Conservation (phyloP, 2,113 vertebrate genomes). For the Gorsachius goisagi region DNA sequence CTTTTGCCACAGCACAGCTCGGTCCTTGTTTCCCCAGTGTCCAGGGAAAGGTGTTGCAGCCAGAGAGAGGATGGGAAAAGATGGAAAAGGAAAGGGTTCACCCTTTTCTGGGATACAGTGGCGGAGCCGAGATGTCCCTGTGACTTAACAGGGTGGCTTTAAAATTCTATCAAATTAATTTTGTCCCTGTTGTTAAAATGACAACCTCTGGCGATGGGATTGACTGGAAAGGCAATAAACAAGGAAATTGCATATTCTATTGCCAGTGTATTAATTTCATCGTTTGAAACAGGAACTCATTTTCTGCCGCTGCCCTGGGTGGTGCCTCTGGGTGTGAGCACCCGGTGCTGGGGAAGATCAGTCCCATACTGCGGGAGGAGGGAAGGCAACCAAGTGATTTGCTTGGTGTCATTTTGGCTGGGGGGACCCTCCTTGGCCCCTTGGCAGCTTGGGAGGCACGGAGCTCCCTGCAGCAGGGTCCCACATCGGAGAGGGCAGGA, state of each 20-base stretch:
- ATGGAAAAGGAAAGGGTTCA: not conserved
- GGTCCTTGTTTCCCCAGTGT: not conserved
- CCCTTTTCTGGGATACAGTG: not conserved
- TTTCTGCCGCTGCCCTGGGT: not conserved
- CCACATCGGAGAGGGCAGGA: rapidly evolving
- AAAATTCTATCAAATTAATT: conserved; percentile 11
- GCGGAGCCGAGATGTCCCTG: not conserved
- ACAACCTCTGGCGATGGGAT: conserved; percentile 12
- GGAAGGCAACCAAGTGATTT: not conserved
- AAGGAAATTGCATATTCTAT: conserved; percentile 8
- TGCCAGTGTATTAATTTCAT: conserved; percentile 18
- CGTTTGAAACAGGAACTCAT: not conserved
- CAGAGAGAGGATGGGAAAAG: too few species aligned
- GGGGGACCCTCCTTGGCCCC: not conserved
- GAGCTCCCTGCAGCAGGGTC: rapidly evolving
- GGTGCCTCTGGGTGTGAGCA: not conserved
- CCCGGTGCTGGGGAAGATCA: not conserved
- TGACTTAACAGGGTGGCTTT: not conserved
- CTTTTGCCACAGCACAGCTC: not conserved
- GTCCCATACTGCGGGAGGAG: not conserved
- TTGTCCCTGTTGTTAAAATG: not conserved
- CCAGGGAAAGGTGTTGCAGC: not conserved
- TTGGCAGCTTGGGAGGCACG: rapidly evolving
- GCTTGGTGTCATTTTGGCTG: not conserved
- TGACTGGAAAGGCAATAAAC: conserved; percentile 29